Percentiles rank a stretch among this genome's conserved stretches.
Evolutionary conservation across 2,888 invertebrate species (phyloP).

Genomic region (Trilocha varians): DNA sequence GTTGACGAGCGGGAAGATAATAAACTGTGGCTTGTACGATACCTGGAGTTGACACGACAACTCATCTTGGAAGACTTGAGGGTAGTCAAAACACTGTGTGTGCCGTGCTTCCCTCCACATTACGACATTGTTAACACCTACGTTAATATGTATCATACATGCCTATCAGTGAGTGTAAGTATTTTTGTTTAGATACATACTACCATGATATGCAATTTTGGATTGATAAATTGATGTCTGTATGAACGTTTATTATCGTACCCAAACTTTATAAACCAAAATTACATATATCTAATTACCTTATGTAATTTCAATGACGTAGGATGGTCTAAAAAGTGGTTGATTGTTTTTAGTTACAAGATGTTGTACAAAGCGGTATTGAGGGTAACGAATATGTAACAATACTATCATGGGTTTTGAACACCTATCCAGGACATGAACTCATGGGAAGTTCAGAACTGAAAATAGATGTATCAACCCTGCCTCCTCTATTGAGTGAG

Average conservation of each 20-base stretch:
- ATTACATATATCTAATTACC: background rate
- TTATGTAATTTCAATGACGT: background rate
- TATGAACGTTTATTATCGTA: too few relatives aligned
- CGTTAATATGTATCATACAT: constrained; percentile 94
- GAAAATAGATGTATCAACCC: constrained; percentile 78
- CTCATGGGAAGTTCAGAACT: constrained; percentile 91
- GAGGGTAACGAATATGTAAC: constrained; percentile 98
- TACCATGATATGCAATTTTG: background rate
- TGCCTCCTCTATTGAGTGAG: constrained; percentile 84
- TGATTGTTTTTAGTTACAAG: constrained; percentile 77
- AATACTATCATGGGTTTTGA: constrained; percentile 91
- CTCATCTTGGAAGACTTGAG: constrained; percentile 92
- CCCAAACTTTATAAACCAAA: too few relatives aligned
- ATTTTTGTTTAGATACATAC: background rate
- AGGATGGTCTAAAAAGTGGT: background rate
- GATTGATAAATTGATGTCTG: too few relatives aligned
- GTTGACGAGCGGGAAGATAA: constrained; percentile 92
- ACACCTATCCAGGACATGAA: constrained; percentile 91
- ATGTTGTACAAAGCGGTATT: constrained; percentile 88
- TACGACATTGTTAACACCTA: constrained; percentile 94
- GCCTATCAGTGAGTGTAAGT: constrained; percentile 85
- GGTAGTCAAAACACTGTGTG: constrained; percentile 90
- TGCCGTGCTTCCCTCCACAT: constrained; percentile 95
- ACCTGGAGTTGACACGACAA: constrained; percentile 90
- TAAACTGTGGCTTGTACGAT: constrained; percentile 96